These are phyloP conservation scores for Andrena bicolor DNA, from an alignment of 2,888 invertebrate species.

Conservation along the genomic window DNA sequence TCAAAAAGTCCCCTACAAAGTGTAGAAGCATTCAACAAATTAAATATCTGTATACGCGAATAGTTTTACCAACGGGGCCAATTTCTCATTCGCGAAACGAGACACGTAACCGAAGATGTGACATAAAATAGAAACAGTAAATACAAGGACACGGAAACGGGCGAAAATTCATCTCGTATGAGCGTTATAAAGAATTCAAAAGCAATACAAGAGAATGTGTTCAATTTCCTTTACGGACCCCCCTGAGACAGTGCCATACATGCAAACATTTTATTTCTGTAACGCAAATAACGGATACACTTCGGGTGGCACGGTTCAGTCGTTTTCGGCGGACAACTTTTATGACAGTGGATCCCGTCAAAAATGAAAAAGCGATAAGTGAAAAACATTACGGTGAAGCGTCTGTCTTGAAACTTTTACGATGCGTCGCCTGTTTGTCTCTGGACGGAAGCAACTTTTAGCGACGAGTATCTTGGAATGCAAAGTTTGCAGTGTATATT, in stretches of 20 bases:
- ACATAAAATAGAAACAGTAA: background rate
- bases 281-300: slow-evolving; percentile 29
- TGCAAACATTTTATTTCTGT: slow-evolving; percentile 6
- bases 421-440: slow-evolving; percentile 25
- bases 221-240: background rate
- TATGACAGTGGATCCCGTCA: slow-evolving; percentile 8
- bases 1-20: background rate
- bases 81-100: background rate
- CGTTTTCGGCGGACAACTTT: slow-evolving; percentile 1
- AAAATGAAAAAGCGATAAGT: slow-evolving; percentile 37
- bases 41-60: too few species aligned
- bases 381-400: slow-evolving; percentile 30
- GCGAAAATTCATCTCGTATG: background rate
- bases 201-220: background rate
- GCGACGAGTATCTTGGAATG: background rate
- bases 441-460: slow-evolving; percentile 4
- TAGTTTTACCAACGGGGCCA: background rate
- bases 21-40: background rate
- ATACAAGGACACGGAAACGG: background rate
- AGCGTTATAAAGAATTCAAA: background rate
- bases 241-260: background rate
- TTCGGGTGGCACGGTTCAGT: background rate
- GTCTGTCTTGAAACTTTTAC: slow-evolving; percentile 18
- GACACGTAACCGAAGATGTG: background rate
- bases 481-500: too few species aligned